Percentiles rank a stretch among this genome's conserved stretches.
Conservation (phyloP, 2,888 invertebrate genomes). For the Dascillus cervinus region DNA sequence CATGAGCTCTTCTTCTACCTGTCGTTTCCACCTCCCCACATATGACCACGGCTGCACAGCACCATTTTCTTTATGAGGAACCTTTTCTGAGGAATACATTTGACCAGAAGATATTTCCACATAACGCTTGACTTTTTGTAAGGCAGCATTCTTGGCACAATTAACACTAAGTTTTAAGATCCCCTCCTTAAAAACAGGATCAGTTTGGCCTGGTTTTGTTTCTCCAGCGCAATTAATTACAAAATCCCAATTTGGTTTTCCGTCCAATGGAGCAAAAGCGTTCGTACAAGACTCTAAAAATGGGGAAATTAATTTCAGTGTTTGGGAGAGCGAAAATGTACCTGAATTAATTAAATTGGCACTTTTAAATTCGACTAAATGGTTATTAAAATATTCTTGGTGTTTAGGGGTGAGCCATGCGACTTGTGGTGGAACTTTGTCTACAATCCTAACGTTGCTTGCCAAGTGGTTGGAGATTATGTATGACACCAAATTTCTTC, state of each 20-base stretch:
- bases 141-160: slow-evolving; percentile 71
- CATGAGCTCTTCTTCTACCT: slow-evolving; percentile 31
- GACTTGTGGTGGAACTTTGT: slow-evolving; percentile 89
- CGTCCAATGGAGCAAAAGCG: slow-evolving; percentile 59
- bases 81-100: slow-evolving; percentile 74
- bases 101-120: slow-evolving; percentile 82
- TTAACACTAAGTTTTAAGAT: slow-evolving; percentile 75
- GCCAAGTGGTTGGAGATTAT: slow-evolving; percentile 70
- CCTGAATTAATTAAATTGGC: slow-evolving; percentile 85
- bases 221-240: slow-evolving; percentile 90
- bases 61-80: slow-evolving; percentile 67
- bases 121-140: slow-evolving; percentile 59
- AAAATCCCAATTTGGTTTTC: slow-evolving; percentile 56
- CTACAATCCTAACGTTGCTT: slow-evolving; percentile 70
- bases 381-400: slow-evolving; percentile 62
- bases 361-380: slow-evolving; percentile 80
- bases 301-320: slow-evolving; percentile 1
- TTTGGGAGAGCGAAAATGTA: slow-evolving; percentile 37
- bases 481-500: slow-evolving; percentile 78
- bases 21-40: slow-evolving; percentile 73
- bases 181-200: slow-evolving; percentile 86
- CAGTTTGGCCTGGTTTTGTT: slow-evolving; percentile 80
- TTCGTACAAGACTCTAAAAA: slow-evolving; percentile 69
- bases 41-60: slow-evolving; percentile 77
- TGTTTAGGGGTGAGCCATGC: slow-evolving; percentile 80